Evolutionary conservation across 2,888 invertebrate species (phyloP).

Genomic region (Saturnia japonica): DNA sequence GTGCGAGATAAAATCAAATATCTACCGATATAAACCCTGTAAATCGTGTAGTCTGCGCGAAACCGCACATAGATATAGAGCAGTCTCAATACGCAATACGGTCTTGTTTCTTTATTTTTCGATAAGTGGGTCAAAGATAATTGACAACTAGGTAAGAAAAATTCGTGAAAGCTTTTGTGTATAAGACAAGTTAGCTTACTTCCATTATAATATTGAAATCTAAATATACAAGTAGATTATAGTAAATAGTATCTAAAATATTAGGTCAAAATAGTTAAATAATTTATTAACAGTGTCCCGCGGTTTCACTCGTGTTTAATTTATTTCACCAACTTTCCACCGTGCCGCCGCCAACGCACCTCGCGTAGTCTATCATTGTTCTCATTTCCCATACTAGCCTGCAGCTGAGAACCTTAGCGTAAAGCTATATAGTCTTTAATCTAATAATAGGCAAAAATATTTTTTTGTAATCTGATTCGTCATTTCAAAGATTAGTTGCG

Average conservation of each 20-base stretch:
- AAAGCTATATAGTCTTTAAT: no score
- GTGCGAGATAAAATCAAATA: slow-evolving; percentile 61
- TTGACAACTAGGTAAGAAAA: slow-evolving; percentile 24
- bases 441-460: no score
- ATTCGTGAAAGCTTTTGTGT: not conserved
- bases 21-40: slow-evolving; percentile 46
- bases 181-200: not conserved
- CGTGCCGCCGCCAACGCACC: no score
- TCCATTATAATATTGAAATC: not conserved
- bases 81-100: slow-evolving; percentile 28
- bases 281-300: no score
- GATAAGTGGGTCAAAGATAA: slow-evolving; percentile 34
- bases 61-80: slow-evolving; percentile 20
- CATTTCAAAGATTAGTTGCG: no score
- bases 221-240: no score
- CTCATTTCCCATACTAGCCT: no score
- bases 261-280: not conserved
- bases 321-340: no score
- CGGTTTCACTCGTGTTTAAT: no score
- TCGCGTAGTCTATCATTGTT: no score
- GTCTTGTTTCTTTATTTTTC: slow-evolving; percentile 34
- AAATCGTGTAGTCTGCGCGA: slow-evolving; percentile 47
- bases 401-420: no score
- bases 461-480: no score
- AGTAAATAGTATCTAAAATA: not conserved